Evolutionary conservation across 2,797 vertebrate species (phyloP).

Genomic region (Anas bahamensis): DNA sequence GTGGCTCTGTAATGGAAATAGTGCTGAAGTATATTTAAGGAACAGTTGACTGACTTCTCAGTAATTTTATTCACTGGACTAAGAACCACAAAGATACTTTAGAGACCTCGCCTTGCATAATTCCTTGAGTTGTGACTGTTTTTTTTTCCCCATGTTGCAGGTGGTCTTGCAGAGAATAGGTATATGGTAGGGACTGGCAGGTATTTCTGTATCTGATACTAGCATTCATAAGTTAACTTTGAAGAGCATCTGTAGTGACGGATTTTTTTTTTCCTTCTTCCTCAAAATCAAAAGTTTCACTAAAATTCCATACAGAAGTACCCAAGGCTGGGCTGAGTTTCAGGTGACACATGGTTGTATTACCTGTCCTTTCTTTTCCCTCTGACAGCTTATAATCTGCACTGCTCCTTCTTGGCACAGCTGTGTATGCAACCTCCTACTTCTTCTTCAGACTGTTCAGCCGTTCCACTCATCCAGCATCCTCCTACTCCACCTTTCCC

Average conservation of each 20-base stretch:
- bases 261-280: neutral
- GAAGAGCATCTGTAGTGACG: neutral
- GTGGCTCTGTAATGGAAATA: no score
- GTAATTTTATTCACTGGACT: neutral
- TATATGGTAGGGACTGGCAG: neutral
- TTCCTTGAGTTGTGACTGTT: neutral
- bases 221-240: neutral
- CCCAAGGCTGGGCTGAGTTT: neutral
- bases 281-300: neutral
- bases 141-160: neutral
- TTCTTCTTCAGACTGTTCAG: neutral
- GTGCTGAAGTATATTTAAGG: neutral
- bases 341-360: neutral
- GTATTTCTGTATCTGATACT: neutral
- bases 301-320: neutral
- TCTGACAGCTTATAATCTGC: neutral
- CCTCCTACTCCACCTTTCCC: neutral
- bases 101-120: neutral
- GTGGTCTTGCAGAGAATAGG: neutral
- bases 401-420: neutral
- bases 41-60: neutral
- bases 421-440: neutral
- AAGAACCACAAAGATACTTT: neutral
- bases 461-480: neutral
- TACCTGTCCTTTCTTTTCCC: neutral